These are phyloP conservation scores for Oscheius sp. DNA, from an alignment of 2,888 invertebrate genomes.

Conservation along the genomic window DNA sequence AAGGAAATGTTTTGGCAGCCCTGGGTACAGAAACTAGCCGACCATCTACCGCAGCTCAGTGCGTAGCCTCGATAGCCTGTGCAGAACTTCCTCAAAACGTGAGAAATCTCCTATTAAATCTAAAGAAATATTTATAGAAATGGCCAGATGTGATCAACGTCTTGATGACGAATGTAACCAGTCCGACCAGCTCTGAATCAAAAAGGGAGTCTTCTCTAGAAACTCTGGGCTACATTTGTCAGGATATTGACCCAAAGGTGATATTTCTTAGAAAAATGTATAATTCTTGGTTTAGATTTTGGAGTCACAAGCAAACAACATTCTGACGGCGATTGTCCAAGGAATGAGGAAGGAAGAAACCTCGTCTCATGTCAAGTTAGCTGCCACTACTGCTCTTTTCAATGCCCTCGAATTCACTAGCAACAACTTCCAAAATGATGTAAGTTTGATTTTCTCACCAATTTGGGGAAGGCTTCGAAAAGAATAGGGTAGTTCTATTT, in stretches of 20 bases:
- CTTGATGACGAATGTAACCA: conserved; percentile 88
- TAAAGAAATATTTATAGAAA: conserved; percentile 75
- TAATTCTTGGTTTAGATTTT: conserved; percentile 75
- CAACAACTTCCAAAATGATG: conserved; percentile 95
- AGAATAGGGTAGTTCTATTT: too few species aligned
- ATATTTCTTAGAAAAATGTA: neutral
- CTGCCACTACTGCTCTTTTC: conserved; percentile 92
- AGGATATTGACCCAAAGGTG: conserved; percentile 81
- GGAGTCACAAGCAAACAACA: conserved; percentile 90
- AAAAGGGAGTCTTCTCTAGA: conserved; percentile 95
- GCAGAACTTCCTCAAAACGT: conserved; percentile 83
- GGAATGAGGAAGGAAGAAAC: conserved; percentile 95
- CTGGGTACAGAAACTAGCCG: conserved; percentile 92
- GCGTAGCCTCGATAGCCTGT: conserved; percentile 97
- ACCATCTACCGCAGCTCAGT: conserved; percentile 97
- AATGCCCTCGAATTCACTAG: conserved; percentile 98
- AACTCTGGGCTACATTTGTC: conserved; percentile 97
- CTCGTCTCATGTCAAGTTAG: conserved; percentile 84
- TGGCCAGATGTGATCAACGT: conserved; percentile 90
- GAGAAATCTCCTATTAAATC: neutral
- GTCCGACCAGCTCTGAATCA: conserved; percentile 82
- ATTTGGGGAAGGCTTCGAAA: too few species aligned
- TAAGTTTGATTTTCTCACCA: conserved; percentile 19
- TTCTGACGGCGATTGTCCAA: conserved; percentile 96
- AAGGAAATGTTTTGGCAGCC: conserved; percentile 92